Evolutionary conservation across 2,888 invertebrate genomes (phyloP).

Genomic region (Blera fallax): DNA sequence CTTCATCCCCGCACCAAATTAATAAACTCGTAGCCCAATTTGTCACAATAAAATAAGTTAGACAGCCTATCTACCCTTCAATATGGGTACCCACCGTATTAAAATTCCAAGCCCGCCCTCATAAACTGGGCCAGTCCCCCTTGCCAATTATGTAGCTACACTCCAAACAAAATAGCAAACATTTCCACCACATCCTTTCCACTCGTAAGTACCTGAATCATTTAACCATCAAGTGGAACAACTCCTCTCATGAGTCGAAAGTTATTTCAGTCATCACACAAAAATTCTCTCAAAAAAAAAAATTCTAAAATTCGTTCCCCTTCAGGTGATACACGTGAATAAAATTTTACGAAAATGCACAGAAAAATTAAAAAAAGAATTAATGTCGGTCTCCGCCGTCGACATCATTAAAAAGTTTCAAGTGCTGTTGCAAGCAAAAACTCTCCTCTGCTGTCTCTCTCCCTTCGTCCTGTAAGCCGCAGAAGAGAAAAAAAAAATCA

Average conservation of each 20-base stretch:
- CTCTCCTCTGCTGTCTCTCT: background rate
- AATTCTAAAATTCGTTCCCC: slow-evolving; percentile 13
- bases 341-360: slow-evolving; percentile 21
- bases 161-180: background rate
- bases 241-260: slow-evolving; percentile 56
- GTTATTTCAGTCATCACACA: slow-evolving; percentile 39
- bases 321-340: slow-evolving; percentile 67
- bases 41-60: background rate
- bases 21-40: background rate
- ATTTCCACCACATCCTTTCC: background rate
- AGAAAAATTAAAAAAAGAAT: slow-evolving; percentile 18
- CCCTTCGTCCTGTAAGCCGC: background rate
- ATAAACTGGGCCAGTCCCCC: background rate
- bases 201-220: slow-evolving; percentile 63
- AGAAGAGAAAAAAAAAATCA: background rate
- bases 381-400: slow-evolving; percentile 39
- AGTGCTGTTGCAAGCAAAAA: slow-evolving; percentile 45
- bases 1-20: background rate
- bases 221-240: slow-evolving; percentile 68
- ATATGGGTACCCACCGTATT: background rate
- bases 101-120: background rate
- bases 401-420: slow-evolving; percentile 72
- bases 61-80: background rate
- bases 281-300: slow-evolving; percentile 18
- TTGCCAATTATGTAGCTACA: background rate